Evolutionary conservation across 2,888 invertebrate genomes (phyloP), one percentile per base, ranked within the genome.

Genomic region (Magallana nippona): DNA sequence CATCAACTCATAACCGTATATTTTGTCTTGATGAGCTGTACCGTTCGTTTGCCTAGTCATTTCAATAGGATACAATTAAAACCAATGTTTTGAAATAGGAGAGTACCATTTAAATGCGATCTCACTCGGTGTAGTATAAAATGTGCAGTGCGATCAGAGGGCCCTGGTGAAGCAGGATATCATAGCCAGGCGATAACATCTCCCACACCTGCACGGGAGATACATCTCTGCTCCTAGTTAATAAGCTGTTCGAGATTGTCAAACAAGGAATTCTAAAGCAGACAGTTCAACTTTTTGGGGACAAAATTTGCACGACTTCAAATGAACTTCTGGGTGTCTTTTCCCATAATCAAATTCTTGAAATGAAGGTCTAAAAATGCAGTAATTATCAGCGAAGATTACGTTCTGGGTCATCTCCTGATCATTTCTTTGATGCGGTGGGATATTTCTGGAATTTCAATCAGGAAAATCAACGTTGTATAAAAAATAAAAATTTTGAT

Each of bases 231-330:
- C 15, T 13, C 44, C 71, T 71, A 13, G 11, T 71, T 71, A 71
- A 71, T 71, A 71, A 71, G 71, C 27, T 71, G 71, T 71, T 71
- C 32, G 22, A 32, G 22, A 32, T 71, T 71, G 71, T 71, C 22
- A 71, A 71, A 71, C 71, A 71, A 71, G 71, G 71, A 71, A 71
- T 71, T 63, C 27, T 27, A 32, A 22, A 71, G 71, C 71, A 71
- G 44, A 71, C 71, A 10, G 71, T 71, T 32, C 27, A 32, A 32
- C 71, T 71, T 71, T 71, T 71, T 13, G 71, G 32, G 44, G 44
- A 44, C 32, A 27, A 71, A 32, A 15, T 63, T 71, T 71, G 32
- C 71, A 32, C n/a, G n/a, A 60, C 60, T 60, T 60, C 60, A 60
- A 71, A 71, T 71, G 71, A 32, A 27, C 22, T 71, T 71, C 71